Evolutionary conservation across 92 coral and sea anemone genomes (phyloP).

Genomic region (Porites divaricata): DNA sequence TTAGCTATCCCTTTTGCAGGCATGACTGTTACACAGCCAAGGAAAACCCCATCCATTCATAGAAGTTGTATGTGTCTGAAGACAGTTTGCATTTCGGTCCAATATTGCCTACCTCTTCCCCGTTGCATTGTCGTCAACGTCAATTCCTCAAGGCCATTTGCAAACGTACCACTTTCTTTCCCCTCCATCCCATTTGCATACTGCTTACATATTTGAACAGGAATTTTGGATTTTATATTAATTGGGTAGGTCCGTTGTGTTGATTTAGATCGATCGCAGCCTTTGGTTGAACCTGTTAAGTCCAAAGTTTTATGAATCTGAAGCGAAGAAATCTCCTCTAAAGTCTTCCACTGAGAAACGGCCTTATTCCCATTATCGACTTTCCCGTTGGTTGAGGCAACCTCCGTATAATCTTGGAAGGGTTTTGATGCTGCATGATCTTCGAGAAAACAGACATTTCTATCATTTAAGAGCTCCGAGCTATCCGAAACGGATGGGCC

Average conservation of each 20-base stretch:
- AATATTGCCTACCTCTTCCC: not conserved
- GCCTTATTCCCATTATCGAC: not conserved
- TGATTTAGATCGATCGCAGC: not conserved
- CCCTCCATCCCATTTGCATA: not conserved
- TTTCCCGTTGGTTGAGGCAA: not conserved
- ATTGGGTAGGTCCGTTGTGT: not conserved
- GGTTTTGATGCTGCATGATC: not conserved
- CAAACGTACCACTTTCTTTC: slow-evolving; percentile 18
- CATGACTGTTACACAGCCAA: no score
- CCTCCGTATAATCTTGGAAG: not conserved
- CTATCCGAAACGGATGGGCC: not conserved
- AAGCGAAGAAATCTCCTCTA: slow-evolving; percentile 6
- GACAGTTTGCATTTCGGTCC: no score
- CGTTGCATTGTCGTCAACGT: slow-evolving; percentile 1
- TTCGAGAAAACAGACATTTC: not conserved
- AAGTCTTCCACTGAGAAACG: slow-evolving; percentile 4
- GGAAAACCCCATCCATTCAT: no score
- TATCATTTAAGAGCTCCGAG: no score
- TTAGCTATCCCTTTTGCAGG: no score
- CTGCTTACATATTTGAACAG: slow-evolving; percentile 13
- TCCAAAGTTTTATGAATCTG: not conserved
- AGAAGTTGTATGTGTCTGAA: no score
- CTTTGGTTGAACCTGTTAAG: not conserved
- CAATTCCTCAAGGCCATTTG: slow-evolving; percentile 39
- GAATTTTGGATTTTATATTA: not conserved